Percentiles rank a stretch among this genome's conserved stretches.
Conservation (phyloP, 2,888 invertebrate species). For the Tetragonula carbonaria region DNA sequence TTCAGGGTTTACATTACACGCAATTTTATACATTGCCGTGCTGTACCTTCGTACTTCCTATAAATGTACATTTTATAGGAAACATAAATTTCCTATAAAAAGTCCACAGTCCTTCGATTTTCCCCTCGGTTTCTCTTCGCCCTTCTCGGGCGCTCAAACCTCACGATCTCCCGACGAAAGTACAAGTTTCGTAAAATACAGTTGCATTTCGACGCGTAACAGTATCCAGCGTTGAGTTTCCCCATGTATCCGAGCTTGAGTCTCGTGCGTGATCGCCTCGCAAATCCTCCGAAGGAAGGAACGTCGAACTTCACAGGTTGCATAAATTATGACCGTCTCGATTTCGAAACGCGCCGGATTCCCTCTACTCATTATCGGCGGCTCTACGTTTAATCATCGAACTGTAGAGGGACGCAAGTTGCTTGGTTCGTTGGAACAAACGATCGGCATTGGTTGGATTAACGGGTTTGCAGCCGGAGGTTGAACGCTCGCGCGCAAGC, state of each 20-base stretch:
- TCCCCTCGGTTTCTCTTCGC: not conserved
- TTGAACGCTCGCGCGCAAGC: not conserved
- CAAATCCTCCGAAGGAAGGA: conserved; percentile 1
- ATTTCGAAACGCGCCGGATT: conserved; percentile 51
- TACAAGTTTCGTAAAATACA: no score
- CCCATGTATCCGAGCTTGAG: not conserved
- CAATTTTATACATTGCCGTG: no score
- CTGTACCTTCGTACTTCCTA: no score
- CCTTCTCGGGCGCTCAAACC: no score
- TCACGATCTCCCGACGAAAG: not conserved
- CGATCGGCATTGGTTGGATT: conserved; percentile 59
- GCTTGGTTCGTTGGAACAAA: conserved; percentile 55
- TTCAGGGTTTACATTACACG: no score
- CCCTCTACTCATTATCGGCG: conserved; percentile 60
- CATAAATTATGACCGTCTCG: conserved; percentile 60
- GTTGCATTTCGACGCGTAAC: not conserved
- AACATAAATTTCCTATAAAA: no score
- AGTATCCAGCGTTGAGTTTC: conserved; percentile 4
- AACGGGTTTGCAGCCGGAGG: conserved; percentile 46
- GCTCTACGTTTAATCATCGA: conserved; percentile 66
- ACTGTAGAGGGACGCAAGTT: conserved; percentile 44
- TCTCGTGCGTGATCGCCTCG: not conserved
- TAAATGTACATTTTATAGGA: no score
- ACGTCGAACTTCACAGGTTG: conserved; percentile 29
- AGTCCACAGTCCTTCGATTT: no score